Evolutionary conservation across 2,797 vertebrate genomes (phyloP).

Genomic region (Neosilurus hyrtlii): DNA sequence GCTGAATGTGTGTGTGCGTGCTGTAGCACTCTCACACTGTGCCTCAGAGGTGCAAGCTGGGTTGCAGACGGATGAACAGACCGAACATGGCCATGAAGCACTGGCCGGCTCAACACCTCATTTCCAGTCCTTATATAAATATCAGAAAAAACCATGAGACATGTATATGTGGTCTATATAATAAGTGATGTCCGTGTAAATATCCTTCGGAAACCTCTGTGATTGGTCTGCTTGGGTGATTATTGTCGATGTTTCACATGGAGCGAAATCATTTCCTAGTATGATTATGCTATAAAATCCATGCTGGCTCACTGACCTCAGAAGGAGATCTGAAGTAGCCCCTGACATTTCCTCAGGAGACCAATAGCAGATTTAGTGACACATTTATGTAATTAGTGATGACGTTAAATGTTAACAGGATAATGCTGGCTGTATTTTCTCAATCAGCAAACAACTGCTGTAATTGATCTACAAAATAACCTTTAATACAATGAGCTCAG

Average conservation of each 20-base stretch:
- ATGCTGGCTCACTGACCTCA: neutral
- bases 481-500: neutral
- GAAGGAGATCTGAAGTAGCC: neutral
- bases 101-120: slow-evolving; percentile 4
- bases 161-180: neutral
- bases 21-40: slow-evolving; percentile 52
- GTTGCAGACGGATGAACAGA: slow-evolving; percentile 54
- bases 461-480: neutral
- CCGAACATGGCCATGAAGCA: slow-evolving; percentile 59
- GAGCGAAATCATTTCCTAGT: neutral
- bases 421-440: neutral
- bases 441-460: neutral
- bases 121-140: neutral
- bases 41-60: slow-evolving; percentile 56
- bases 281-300: neutral
- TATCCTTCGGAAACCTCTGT: neutral
- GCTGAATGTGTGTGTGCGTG: slow-evolving; percentile 50
- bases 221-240: no score
- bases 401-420: neutral
- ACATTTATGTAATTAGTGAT: slow-evolving; percentile 11
- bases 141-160: neutral
- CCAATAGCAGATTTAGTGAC: neutral
- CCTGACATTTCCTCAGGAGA: neutral
- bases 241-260: neutral
- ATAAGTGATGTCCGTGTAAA: neutral